A percentile compares a stretch with the other conserved stretches of the same genome.
Evolutionary conservation across 2,797 vertebrate species (phyloP).

Genomic region (Scolopax rusticola): DNA sequence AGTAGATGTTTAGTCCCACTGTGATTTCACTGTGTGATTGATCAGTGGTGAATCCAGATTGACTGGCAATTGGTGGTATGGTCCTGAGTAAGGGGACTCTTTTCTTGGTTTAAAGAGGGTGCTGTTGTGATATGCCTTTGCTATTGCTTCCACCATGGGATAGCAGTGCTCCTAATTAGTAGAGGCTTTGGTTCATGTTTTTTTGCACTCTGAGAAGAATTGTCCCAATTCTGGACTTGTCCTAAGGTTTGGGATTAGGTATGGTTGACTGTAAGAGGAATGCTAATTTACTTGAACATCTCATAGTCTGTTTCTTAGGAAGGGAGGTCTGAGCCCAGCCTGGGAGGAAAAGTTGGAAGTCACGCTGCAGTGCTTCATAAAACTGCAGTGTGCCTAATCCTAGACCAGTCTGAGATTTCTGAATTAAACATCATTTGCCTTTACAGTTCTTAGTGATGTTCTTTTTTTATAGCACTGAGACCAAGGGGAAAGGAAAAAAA

Average conservation of each 20-base stretch:
- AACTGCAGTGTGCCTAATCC: background rate
- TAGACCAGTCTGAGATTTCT: background rate
- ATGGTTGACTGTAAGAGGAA: background rate
- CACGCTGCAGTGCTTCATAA: background rate
- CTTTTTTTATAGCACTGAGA: background rate
- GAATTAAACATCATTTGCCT: background rate
- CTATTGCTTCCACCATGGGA: background rate
- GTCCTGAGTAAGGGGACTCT: background rate
- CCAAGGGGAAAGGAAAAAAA: background rate
- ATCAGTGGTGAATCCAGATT: background rate
- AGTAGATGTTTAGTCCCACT: background rate
- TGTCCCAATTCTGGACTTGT: background rate
- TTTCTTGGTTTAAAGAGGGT: background rate
- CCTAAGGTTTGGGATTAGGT: background rate
- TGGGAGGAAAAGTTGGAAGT: background rate
- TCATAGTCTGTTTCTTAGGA: slow-evolving; percentile 5
- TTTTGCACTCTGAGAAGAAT: background rate
- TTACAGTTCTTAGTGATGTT: background rate
- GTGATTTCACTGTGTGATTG: background rate
- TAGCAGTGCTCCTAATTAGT: background rate
- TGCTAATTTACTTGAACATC: background rate
- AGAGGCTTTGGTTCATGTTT: background rate
- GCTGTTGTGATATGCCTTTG: background rate
- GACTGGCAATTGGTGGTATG: background rate
- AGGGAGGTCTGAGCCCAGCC: background rate